Evolutionary conservation across 35 echinoderm and acorn worm species (phyloP).

Genomic region (Lytechinus variegatus): DNA sequence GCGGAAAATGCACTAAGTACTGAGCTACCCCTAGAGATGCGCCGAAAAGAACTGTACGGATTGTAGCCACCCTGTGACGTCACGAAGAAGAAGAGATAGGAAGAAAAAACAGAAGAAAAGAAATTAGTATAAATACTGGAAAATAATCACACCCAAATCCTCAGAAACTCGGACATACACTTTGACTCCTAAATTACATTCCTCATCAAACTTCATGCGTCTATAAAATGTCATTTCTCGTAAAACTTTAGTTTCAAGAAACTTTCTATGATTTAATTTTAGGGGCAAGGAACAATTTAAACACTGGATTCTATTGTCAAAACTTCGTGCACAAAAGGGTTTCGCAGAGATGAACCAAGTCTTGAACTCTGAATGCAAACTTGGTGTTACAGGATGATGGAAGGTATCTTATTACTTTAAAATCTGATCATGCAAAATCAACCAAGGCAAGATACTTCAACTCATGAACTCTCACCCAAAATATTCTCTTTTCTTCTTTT

Average conservation of each 20-base stretch:
- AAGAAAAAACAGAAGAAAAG: neutral
- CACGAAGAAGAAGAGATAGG: neutral
- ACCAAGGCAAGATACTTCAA: neutral
- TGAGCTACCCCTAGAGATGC: constrained; percentile 38
- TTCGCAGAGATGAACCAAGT: neutral
- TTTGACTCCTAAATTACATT: neutral
- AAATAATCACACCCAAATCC: neutral
- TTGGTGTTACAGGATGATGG: neutral
- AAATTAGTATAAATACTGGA: neutral
- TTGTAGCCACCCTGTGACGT: constrained; percentile 10
- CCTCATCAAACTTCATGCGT: neutral
- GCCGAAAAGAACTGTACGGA: constrained; percentile 36
- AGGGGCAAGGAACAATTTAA: neutral
- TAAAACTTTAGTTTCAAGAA: neutral
- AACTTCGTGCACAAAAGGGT: neutral
- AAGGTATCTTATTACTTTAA: neutral
- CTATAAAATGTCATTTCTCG: neutral
- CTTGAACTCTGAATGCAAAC: neutral
- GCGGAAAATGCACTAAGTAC: constrained; percentile 41
- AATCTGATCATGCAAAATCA: neutral
- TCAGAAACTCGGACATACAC: neutral
- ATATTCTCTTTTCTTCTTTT: too few relatives aligned
- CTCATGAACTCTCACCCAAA: too few relatives aligned
- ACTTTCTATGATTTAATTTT: neutral
- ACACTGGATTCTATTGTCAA: neutral